Percentiles rank a stretch among this genome's conserved stretches.
These are phyloP conservation scores for Naja naja DNA, from an alignment of 2,113 vertebrate genomes.

Conservation along the genomic window DNA sequence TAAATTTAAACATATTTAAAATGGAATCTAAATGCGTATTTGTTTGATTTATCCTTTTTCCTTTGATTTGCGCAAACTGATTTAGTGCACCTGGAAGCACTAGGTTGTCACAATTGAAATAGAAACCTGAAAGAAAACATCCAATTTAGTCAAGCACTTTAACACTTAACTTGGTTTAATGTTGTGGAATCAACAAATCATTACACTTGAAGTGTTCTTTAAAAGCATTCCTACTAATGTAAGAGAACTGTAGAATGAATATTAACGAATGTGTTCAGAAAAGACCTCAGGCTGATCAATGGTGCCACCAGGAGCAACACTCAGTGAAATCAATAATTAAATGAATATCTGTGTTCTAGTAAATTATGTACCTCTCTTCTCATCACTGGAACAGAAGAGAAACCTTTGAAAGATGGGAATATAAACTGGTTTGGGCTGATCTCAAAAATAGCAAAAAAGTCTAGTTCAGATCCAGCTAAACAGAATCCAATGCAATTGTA, in stretches of 20 bases:
- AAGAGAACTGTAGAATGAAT: neutral
- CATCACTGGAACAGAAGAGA: neutral
- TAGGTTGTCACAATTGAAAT: neutral
- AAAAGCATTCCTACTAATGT: neutral
- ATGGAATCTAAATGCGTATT: neutral
- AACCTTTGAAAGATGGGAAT: neutral
- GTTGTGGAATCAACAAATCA: constrained; percentile 4
- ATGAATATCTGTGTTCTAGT: neutral
- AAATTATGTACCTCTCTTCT: neutral
- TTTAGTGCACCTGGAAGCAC: neutral
- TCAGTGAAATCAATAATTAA: neutral
- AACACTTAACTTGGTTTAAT: constrained; percentile 2
- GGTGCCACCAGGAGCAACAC: accelerated
- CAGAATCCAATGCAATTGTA: neutral
- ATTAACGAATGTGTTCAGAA: constrained; percentile 1
- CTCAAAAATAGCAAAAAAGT: neutral
- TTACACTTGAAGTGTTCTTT: neutral
- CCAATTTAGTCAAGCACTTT: neutral
- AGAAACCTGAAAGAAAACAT: neutral
- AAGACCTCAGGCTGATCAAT: neutral
- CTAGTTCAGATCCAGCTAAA: neutral
- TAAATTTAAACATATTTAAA: neutral
- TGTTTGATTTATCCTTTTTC: neutral
- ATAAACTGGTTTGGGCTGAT: accelerated
- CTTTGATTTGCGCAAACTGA: neutral